Percentiles rank a stretch among this genome's conserved stretches.
Conservation (phyloP, 2,113 vertebrate species). For the Leuciscus idus region DNA sequence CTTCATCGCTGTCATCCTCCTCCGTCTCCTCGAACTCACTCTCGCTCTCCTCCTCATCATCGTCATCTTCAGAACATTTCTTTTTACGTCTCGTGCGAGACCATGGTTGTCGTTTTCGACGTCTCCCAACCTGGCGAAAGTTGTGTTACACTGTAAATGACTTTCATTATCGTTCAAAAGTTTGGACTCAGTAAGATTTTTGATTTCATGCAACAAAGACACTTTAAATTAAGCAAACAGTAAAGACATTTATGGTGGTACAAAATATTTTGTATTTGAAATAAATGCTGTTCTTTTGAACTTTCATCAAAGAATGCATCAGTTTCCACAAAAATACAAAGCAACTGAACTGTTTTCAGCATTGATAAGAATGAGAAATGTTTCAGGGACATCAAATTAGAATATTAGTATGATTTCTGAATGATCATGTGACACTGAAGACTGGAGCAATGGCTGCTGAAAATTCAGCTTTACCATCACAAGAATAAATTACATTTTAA, state of each 20-base stretch:
- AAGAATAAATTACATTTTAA: background rate
- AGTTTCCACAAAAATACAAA: background rate
- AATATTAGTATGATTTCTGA: background rate
- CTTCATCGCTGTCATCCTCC: constrained; percentile 87
- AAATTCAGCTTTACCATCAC: no score
- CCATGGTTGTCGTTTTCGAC: constrained; percentile 85
- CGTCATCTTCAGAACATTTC: constrained; percentile 82
- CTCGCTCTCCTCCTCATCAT: constrained; percentile 67
- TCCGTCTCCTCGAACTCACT: constrained; percentile 77
- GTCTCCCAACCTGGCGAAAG: constrained; percentile 66
- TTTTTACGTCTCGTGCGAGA: constrained; percentile 87
- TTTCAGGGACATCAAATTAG: background rate
- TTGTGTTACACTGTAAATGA: background rate
- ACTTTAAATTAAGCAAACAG: background rate
- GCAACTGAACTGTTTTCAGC: background rate
- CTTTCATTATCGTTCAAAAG: background rate
- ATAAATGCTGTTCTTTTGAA: no score
- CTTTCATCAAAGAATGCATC: no score
- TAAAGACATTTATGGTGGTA: background rate
- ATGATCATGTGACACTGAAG: background rate
- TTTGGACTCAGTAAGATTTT: background rate
- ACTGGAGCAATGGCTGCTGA: background rate
- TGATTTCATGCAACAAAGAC: background rate
- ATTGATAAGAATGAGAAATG: background rate
- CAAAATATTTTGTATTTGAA: no score